These are phyloP conservation scores for Phalloptychus januarius DNA, from an alignment of 2,797 vertebrate genomes.

Conservation along the genomic window DNA sequence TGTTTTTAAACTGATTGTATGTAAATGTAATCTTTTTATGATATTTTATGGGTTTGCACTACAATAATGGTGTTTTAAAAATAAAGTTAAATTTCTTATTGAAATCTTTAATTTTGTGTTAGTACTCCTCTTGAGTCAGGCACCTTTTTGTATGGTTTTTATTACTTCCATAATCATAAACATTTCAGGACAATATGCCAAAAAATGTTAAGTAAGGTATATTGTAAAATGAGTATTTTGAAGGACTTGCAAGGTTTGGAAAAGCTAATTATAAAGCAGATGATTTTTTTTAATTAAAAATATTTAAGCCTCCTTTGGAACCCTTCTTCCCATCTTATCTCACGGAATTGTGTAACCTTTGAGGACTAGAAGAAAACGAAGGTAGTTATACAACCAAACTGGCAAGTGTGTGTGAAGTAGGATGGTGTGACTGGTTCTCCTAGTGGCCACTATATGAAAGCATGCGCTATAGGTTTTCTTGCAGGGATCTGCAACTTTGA, in stretches of 20 bases:
- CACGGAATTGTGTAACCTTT: neutral
- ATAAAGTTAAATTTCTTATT: neutral
- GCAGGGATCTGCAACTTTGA: neutral
- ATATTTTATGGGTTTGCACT: conserved; percentile 22
- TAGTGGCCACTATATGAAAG: too few relatives aligned
- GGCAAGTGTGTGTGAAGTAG: neutral
- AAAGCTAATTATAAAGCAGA: neutral
- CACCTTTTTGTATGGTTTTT: neutral
- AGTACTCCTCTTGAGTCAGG: neutral
- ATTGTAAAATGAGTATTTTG: neutral
- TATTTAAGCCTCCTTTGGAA: neutral
- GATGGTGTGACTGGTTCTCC: neutral
- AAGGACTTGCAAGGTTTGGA: neutral
- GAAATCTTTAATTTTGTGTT: neutral
- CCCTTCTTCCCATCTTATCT: neutral
- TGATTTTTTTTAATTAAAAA: neutral
- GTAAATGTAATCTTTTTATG: conserved; percentile 21
- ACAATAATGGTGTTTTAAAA: conserved; percentile 23
- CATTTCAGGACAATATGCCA: neutral
- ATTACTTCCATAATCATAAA: neutral
- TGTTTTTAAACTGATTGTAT: conserved; percentile 12
- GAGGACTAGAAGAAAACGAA: neutral
- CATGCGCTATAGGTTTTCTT: neutral
- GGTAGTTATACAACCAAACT: neutral
- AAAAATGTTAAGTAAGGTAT: neutral